phyloP scores from a whole-genome alignment of 2,113 vertebrate genomes.

The Gracilinanus agilis region DNA sequence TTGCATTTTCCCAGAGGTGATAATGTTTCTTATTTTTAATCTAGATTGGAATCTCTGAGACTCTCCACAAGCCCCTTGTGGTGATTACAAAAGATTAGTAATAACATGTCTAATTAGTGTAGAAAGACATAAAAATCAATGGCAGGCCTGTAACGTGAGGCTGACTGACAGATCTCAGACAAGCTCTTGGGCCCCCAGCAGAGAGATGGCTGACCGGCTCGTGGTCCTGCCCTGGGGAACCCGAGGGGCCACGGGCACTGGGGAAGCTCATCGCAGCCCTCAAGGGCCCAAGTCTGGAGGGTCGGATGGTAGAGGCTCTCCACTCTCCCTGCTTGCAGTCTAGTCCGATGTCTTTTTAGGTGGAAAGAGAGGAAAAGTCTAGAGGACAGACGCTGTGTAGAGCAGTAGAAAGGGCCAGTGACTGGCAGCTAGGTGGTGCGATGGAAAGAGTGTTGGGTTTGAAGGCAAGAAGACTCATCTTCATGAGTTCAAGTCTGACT shows the following conservation, averaged over 20 bases:
- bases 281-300: neutral
- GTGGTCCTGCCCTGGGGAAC: neutral
- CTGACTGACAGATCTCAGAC: conserved; percentile 17
- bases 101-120: conserved; percentile 79
- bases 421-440: too few species aligned
- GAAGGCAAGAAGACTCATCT: too few species aligned
- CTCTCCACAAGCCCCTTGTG: conserved; percentile 71
- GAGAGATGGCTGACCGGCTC: fast-evolving
- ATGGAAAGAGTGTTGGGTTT: too few species aligned
- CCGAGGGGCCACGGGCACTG: fast-evolving
- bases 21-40: conserved; percentile 83
- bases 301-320: neutral
- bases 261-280: neutral
- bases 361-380: neutral
- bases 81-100: conserved; percentile 80
- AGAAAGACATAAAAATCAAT: conserved; percentile 84
- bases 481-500: too few species aligned
- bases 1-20: conserved; percentile 81
- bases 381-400: fast-evolving
- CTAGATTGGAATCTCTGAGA: conserved; percentile 79
- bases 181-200: neutral
- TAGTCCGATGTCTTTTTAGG: conserved; percentile 2
- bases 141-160: conserved; percentile 21
- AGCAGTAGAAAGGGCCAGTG: neutral
- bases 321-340: neutral